Percentiles rank a stretch among this genome's conserved stretches.
Evolutionary conservation across 2,888 invertebrate genomes (phyloP).

Genomic region (Tetragonula carbonaria): DNA sequence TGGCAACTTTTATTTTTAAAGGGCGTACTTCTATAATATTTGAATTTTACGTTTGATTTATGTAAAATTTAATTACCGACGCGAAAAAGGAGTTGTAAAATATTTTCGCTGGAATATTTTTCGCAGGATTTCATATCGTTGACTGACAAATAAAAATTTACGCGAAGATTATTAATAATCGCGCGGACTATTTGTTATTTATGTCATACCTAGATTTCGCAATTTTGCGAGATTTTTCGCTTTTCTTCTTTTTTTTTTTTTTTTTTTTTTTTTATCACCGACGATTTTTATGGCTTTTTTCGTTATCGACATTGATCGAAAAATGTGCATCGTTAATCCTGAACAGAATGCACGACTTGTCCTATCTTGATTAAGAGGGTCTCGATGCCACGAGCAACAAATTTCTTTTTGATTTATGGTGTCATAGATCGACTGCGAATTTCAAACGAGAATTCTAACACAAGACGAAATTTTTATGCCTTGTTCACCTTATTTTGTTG

Average conservation of each 20-base stretch:
- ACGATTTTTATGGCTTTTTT: neutral
- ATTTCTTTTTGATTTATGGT: neutral
- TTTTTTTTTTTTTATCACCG: neutral
- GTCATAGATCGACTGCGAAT: no score
- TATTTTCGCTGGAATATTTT: neutral
- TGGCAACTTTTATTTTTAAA: neutral
- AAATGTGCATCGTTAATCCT: constrained; percentile 3
- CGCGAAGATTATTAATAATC: neutral
- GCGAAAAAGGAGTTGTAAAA: neutral
- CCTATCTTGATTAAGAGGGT: constrained; percentile 1
- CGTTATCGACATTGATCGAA: neutral
- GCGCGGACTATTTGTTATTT: neutral
- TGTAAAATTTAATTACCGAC: neutral
- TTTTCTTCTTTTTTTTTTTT: neutral
- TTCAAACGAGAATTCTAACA: neutral
- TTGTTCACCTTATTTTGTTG: no score
- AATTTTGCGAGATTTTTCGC: neutral
- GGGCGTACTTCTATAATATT: neutral
- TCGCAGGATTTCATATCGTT: neutral
- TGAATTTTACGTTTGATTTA: neutral
- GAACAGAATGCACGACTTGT: neutral
- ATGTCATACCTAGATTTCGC: neutral
- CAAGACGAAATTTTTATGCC: neutral
- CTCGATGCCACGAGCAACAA: neutral
- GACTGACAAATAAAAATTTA: neutral